Conservation (phyloP, 2,888 invertebrate genomes). For the Cordilura impudica region DNA sequence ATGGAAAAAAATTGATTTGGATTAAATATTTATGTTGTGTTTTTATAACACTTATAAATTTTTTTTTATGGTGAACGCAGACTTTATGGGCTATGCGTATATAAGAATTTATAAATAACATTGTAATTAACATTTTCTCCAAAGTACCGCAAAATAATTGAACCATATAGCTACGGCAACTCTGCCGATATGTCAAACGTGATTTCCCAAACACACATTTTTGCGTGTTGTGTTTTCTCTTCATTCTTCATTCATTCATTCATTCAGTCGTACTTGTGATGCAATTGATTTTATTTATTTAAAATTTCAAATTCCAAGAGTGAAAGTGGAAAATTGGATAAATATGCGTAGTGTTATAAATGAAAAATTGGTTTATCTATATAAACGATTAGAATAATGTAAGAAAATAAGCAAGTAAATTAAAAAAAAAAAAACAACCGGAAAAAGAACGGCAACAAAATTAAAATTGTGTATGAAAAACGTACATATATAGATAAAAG, state of each 20-base stretch:
- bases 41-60: no score
- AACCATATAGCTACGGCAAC: no score
- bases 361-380: not conserved
- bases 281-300: constrained; percentile 61
- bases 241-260: constrained; percentile 11
- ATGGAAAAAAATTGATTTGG: no score
- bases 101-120: no score
- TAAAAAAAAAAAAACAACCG: constrained; percentile 4
- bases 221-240: constrained; percentile 40
- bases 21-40: no score
- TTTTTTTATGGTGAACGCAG: no score
- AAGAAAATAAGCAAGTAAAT: not conserved
- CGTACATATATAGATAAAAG: no score
- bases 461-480: no score
- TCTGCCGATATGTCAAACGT: constrained; percentile 29
- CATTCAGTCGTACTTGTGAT: constrained; percentile 54
- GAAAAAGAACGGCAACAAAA: no score
- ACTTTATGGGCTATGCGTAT: no score
- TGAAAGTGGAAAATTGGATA: constrained; percentile 46
- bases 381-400: not conserved
- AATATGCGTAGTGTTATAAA: not conserved
- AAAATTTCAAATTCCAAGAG: constrained; percentile 48
- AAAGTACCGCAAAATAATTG: no score
- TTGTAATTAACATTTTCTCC: no score
- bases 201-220: constrained; percentile 22